Percentiles rank a stretch among this genome's conserved stretches.
Evolutionary conservation across 2,888 invertebrate species (phyloP).

Genomic region (Drosophila robusta): DNA sequence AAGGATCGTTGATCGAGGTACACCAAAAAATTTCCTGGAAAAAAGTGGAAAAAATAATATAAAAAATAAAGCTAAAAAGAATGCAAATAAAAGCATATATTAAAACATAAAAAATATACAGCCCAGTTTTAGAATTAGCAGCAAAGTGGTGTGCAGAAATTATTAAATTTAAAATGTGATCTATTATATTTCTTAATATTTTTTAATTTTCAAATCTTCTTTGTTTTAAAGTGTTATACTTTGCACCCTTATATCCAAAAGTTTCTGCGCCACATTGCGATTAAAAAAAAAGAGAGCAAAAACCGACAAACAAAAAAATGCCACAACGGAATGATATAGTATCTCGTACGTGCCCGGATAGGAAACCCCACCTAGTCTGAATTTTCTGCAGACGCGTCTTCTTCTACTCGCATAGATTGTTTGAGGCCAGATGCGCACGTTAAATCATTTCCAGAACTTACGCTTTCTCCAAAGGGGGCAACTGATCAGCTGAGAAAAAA

Average conservation of each 20-base stretch:
- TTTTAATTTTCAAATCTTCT: too few species aligned
- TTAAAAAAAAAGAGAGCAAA: background rate
- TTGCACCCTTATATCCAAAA: too few species aligned
- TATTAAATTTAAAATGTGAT: too few species aligned
- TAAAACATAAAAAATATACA: too few species aligned
- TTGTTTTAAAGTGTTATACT: too few species aligned
- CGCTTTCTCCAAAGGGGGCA: background rate
- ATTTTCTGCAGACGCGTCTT: background rate
- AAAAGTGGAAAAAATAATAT: too few species aligned
- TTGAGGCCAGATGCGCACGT: background rate
- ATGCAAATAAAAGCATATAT: too few species aligned
- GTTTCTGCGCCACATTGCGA: too few species aligned
- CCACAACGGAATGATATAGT: background rate
- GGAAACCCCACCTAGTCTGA: background rate
- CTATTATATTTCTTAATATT: too few species aligned
- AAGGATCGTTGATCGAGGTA: background rate
- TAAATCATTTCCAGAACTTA: background rate
- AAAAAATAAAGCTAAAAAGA: background rate
- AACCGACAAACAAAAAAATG: background rate
- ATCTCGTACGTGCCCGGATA: constrained; percentile 19
- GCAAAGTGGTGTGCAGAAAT: too few species aligned
- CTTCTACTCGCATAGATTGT: constrained; percentile 5
- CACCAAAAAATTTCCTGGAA: background rate
- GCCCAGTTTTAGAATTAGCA: too few species aligned
- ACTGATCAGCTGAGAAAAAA: background rate